A percentile compares a stretch with the other conserved stretches of the same genome.
These are phyloP conservation scores for Habropoda laboriosa DNA, from an alignment of 1,140 invertebrate species.

Conservation along the genomic window DNA sequence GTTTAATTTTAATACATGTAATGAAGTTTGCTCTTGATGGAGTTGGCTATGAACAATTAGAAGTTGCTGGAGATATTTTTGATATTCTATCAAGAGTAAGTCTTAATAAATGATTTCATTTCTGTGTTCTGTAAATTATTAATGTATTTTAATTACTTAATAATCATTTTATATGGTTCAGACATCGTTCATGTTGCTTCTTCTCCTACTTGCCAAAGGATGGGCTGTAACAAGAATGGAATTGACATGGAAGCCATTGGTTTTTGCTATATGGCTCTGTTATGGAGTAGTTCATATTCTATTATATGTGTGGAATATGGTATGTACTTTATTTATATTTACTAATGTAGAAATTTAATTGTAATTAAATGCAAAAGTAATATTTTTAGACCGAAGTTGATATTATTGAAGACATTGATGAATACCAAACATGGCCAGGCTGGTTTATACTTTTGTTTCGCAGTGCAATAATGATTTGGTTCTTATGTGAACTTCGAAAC, in stretches of 20 bases:
- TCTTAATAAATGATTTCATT: constrained; percentile 16
- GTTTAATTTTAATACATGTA: constrained; percentile 93
- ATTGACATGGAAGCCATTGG: constrained; percentile 91
- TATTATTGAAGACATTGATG: constrained; percentile 97
- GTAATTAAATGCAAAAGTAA: constrained; percentile 5
- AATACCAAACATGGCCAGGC: constrained; percentile 98
- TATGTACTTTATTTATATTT: constrained; percentile 81
- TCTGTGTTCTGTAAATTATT: background rate
- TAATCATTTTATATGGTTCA: constrained; percentile 81
- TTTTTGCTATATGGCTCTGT: constrained; percentile 95
- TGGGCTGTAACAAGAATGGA: constrained; percentile 97
- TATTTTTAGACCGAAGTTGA: constrained; percentile 93
- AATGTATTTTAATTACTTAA: background rate
- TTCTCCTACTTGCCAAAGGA: constrained; percentile 96
- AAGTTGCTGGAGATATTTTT: constrained; percentile 94
- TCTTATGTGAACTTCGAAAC: constrained; percentile 94
- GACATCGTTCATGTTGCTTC: constrained; percentile 96
- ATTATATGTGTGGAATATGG: constrained; percentile 97
- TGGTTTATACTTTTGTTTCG: constrained; percentile 95
- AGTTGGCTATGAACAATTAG: constrained; percentile 89
- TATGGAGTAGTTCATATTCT: constrained; percentile 96
- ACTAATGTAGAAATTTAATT: background rate
- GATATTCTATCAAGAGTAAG: constrained; percentile 94
- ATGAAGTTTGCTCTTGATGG: constrained; percentile 95
- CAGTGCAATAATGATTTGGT: constrained; percentile 96